Percentiles rank a stretch among this genome's conserved stretches.
Conservation (phyloP, 1,140 invertebrate genomes). For the Drosophila auraria region DNA sequence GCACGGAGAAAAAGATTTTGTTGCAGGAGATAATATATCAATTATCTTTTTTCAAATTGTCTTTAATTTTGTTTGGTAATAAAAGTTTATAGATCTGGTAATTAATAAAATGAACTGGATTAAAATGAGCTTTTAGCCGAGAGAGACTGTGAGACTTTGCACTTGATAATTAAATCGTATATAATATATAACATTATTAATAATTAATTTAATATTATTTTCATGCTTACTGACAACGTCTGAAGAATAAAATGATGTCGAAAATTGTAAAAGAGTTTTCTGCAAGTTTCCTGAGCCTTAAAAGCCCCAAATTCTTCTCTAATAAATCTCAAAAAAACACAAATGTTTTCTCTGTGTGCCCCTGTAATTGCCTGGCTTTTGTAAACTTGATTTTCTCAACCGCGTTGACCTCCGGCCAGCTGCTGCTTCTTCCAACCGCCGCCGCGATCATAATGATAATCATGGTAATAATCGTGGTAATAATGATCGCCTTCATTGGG, state of each 20-base stretch:
- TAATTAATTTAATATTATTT: no score
- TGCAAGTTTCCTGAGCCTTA: not conserved
- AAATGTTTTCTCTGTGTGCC: constrained; percentile 32
- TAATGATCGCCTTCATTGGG: constrained; percentile 29
- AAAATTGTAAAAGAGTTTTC: not conserved
- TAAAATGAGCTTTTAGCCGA: not conserved
- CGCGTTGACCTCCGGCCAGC: constrained; percentile 73
- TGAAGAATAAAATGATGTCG: no score
- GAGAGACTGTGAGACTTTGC: no score
- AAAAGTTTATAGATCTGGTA: not conserved
- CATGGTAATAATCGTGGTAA: constrained; percentile 44
- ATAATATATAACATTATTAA: no score
- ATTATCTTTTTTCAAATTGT: not conserved
- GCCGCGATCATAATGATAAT: constrained; percentile 35
- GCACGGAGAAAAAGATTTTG: constrained; percentile 10
- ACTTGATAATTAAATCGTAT: not conserved
- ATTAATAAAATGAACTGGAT: not conserved
- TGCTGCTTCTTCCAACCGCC: constrained; percentile 13
- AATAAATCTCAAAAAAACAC: not conserved
- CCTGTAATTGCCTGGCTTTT: constrained; percentile 66
- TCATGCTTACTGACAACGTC: no score
- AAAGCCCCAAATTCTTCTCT: not conserved
- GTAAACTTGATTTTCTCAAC: constrained; percentile 77
- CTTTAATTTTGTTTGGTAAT: not conserved
- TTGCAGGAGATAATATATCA: not conserved